Conservation (phyloP, 2,797 vertebrate species). For the Iguana delicatissima region DNA sequence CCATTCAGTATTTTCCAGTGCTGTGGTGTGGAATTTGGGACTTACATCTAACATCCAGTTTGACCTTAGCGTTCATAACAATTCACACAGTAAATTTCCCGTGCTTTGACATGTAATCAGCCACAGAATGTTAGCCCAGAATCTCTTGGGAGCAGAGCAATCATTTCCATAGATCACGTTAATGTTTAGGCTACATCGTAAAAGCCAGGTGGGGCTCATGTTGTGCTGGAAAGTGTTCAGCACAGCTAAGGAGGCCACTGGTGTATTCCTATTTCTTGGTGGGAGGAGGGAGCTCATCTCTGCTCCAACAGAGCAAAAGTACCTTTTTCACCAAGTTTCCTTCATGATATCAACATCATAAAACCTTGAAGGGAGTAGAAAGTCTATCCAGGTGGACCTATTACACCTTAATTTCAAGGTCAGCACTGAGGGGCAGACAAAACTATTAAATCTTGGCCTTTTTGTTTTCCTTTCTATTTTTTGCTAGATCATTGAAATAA, state of each 20-base stretch:
- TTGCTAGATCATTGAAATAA: background rate
- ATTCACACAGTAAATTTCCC: conserved; percentile 40
- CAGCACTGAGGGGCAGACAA: background rate
- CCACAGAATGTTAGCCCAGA: conserved; percentile 42
- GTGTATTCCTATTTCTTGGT: background rate
- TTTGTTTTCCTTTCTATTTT: background rate
- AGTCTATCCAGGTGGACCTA: background rate
- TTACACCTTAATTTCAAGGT: too few species aligned
- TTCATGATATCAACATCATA: background rate
- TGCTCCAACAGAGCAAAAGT: background rate
- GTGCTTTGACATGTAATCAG: background rate
- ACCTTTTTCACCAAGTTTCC: background rate
- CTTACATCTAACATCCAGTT: conserved; percentile 35
- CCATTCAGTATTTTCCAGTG: background rate
- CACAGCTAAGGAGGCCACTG: conserved; percentile 27
- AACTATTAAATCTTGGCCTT: background rate
- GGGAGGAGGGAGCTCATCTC: background rate
- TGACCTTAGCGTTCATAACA: conserved; percentile 17
- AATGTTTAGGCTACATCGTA: conserved; percentile 39
- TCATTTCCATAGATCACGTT: conserved; percentile 52
- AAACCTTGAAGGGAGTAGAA: background rate
- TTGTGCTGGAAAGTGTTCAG: conserved; percentile 22
- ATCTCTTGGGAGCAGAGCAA: conserved; percentile 42
- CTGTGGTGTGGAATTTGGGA: background rate
- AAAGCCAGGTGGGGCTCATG: conserved; percentile 48